Conservation (phyloP, 2,113 vertebrate species). For the Phycodurus eques region DNA sequence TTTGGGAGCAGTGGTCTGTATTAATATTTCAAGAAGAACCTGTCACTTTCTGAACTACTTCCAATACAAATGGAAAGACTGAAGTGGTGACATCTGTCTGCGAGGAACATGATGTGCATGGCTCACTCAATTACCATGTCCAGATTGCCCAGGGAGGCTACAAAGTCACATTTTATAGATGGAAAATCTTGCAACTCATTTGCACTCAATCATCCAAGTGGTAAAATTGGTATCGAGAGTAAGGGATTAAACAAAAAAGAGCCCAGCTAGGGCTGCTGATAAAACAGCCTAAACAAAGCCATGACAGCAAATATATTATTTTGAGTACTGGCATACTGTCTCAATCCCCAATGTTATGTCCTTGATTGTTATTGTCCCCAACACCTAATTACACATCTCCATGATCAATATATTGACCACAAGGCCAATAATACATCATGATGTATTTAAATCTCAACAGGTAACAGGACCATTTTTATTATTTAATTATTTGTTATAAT, state of each 20-base stretch:
- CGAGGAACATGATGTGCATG: slow-evolving; percentile 19
- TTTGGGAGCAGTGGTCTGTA: slow-evolving; percentile 36
- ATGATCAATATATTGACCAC: neutral
- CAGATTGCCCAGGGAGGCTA: neutral
- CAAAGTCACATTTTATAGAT: slow-evolving; percentile 5
- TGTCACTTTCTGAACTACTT: slow-evolving; percentile 33
- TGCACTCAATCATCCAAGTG: neutral
- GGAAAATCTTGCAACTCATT: slow-evolving; percentile 3
- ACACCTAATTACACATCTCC: neutral
- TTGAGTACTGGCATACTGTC: neutral
- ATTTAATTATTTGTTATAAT: neutral
- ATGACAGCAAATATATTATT: neutral
- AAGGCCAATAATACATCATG: neutral
- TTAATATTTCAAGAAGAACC: slow-evolving; percentile 45
- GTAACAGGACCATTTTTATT: neutral
- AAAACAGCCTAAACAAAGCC: neutral
- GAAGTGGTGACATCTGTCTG: slow-evolving; percentile 32
- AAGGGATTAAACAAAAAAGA: slow-evolving; percentile 2
- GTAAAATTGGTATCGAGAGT: neutral
- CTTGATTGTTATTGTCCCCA: neutral
- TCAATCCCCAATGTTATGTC: neutral
- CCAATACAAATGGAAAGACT: slow-evolving; percentile 52
- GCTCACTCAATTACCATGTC: slow-evolving; percentile 2
- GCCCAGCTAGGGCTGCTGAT: neutral
- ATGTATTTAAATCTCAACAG: too few species aligned